Base-by-base conservation (phyloP, 2,888 invertebrate genomes). In the Nasonovia ribisnigri region DNA sequence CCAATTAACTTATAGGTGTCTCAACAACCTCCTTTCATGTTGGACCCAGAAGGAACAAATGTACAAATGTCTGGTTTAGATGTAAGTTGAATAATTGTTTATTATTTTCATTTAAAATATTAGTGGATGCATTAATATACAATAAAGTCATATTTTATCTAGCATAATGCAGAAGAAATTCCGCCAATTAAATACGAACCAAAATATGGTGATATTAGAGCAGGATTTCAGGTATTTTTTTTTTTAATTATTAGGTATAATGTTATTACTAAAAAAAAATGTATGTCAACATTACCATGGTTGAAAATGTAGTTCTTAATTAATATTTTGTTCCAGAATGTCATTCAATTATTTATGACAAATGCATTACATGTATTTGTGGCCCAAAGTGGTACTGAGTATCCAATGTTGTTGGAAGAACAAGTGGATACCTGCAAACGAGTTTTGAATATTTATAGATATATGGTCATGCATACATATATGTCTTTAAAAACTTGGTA, bases 391-490 rank as follows among this genome's bases (percentile, higher is more conserved):
- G 95, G 95, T 36, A 95, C 95, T 13, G 96, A 95, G 88, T 96
- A 97, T 94, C 96, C 96, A 94, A 97, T 97, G 92, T 96, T 98
- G 94, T 96, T 98, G 67, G 98, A 98, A 95, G 98, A 99, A 95
- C 99, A 99, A 96, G 99, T 99, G 0, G 99, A 99, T 96, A 98
- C 99, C 94, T 99, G 99, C 96, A 99, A 99, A 96, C 97, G 99
- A 95, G 99, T 99, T 94, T 96, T 99, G 94, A 99, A 99, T 96
- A 99, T 99, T 95, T 99, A 99, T 96, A 97, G 99, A 95, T 98
- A 98, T 95, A 98, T 99, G 97, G 99, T 99, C 67, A 99, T 99
- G 99, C 98, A 99, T 95, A 98, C 98, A 1, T 97, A 97, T 95
- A 98, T 99, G 97, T 98, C 99, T 95, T 97, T 97, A 95, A 97